Percentiles rank a stretch among this genome's conserved stretches.
Conservation (phyloP, 2,113 vertebrate genomes). For the Ciconia stormi region DNA sequence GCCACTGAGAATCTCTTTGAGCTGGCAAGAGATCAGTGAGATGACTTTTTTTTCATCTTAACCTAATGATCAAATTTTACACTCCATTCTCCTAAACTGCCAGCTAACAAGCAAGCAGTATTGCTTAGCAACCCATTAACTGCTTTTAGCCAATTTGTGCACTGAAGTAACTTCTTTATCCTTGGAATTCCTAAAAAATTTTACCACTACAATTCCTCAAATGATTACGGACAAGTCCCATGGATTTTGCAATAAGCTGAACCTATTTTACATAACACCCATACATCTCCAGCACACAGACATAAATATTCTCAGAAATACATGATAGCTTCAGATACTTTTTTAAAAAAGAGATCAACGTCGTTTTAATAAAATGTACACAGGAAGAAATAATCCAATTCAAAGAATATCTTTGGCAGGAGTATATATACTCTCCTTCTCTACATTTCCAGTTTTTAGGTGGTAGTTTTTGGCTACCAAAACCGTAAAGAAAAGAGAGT, state of each 20-base stretch:
- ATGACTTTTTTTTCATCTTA: neutral
- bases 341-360: neutral
- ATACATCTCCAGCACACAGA: neutral
- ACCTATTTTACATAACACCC: neutral
- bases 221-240: neutral
- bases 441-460: neutral
- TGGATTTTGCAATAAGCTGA: neutral
- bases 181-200: neutral
- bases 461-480: neutral
- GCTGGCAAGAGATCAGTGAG: neutral
- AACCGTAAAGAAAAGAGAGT: neutral
- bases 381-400: neutral
- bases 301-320: neutral
- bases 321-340: neutral
- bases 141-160: neutral
- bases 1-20: neutral
- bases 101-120: slow-evolving; percentile 5
- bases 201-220: neutral
- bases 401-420: neutral
- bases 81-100: neutral
- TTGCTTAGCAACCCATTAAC: slow-evolving; percentile 15
- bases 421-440: neutral
- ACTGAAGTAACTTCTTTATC: neutral
- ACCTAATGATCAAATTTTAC: neutral
- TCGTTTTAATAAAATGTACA: neutral